A percentile compares a stretch with the other conserved stretches of the same genome.
phyloP scores from a whole-genome alignment of 2,888 invertebrate genomes.

The Fabriciana adippe region DNA sequence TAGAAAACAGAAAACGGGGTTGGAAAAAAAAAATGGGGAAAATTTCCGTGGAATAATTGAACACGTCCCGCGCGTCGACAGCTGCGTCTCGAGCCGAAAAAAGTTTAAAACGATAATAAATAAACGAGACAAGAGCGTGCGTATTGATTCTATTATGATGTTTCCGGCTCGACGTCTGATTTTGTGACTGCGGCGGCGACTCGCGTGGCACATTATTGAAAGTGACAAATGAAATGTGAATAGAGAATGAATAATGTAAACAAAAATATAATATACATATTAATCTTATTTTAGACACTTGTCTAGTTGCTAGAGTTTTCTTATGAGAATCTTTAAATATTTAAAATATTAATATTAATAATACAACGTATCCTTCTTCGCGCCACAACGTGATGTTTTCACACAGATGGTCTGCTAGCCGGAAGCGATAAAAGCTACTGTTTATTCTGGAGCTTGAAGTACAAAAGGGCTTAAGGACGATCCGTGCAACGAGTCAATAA shows the following conservation, averaged over 20 bases:
- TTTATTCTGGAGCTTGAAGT: no score
- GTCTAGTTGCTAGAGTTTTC: no score
- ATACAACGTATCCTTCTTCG: no score
- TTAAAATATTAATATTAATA: no score
- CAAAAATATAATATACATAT: background rate
- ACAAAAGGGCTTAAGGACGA: no score
- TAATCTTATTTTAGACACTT: no score
- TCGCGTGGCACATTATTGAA: constrained; percentile 3
- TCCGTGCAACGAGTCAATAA: no score
- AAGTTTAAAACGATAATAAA: constrained; percentile 30
- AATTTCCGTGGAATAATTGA: constrained; percentile 15
- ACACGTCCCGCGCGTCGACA: constrained; percentile 20
- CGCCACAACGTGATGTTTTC: no score
- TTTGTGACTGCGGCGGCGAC: background rate
- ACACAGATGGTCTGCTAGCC: no score
- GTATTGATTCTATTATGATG: constrained; percentile 35
- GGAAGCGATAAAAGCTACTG: no score
- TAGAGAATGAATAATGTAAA: background rate
- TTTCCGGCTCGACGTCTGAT: constrained; percentile 22
- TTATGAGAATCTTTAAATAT: no score
- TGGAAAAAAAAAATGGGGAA: constrained; percentile 1
- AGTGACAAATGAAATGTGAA: constrained; percentile 2
- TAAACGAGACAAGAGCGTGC: constrained; percentile 25
- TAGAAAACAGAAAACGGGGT: background rate
- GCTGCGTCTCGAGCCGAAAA: constrained; percentile 27